Evolutionary conservation across 2,888 invertebrate species (phyloP).

Genomic region (Nomada fucata): DNA sequence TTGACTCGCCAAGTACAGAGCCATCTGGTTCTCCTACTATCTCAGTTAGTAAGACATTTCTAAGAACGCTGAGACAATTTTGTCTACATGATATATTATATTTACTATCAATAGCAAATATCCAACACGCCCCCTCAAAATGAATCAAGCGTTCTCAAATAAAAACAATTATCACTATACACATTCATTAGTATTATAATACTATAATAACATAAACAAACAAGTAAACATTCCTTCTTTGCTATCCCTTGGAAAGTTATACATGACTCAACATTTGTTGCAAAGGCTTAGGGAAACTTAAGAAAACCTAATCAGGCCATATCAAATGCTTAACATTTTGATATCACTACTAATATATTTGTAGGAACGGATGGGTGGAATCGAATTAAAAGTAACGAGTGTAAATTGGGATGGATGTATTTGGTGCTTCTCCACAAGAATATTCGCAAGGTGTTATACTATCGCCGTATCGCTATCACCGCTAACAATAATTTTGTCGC

Average conservation of each 20-base stretch:
- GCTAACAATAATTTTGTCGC: too few relatives aligned
- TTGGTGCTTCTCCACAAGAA: too few relatives aligned
- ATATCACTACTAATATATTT: not conserved
- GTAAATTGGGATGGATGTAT: too few relatives aligned
- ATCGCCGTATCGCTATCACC: too few relatives aligned
- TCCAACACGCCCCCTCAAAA: slow-evolving; percentile 2
- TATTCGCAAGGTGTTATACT: too few relatives aligned
- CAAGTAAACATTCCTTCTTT: not conserved
- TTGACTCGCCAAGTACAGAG: too few relatives aligned
- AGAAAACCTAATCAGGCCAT: not conserved
- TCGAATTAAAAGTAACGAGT: too few relatives aligned
- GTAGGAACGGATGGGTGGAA: too few relatives aligned
- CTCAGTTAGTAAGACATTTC: too few relatives aligned
- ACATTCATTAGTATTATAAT: not conserved
- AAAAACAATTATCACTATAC: not conserved
- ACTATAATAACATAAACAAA: not conserved
- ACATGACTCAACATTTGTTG: not conserved
- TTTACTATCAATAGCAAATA: not conserved
- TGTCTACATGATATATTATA: too few relatives aligned
- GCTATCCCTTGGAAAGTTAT: not conserved
- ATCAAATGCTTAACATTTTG: not conserved
- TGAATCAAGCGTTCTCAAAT: not conserved
- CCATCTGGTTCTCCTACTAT: too few relatives aligned
- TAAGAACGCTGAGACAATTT: too few relatives aligned
- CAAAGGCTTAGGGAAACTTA: not conserved